phyloP scores from a whole-genome alignment of 1,140 invertebrate species.

The Papilio dardanus region DNA sequence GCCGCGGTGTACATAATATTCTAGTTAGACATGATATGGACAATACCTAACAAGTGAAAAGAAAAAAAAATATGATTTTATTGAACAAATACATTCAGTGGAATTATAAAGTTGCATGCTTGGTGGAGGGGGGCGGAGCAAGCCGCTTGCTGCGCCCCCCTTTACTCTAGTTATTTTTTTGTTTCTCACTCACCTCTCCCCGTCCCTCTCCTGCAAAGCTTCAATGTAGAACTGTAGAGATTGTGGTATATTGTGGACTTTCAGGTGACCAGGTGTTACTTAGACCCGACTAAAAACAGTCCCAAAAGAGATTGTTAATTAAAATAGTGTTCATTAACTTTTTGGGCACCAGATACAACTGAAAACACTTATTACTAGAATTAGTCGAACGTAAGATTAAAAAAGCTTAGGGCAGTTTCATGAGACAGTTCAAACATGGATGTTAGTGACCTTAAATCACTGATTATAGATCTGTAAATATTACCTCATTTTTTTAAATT shows the following conservation, averaged over 20 bases:
- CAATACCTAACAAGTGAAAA: slow-evolving; percentile 81
- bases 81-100: slow-evolving; percentile 79
- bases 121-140: slow-evolving; percentile 39
- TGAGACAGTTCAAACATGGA: neutral
- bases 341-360: neutral
- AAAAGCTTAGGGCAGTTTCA: neutral
- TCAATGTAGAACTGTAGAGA: slow-evolving; percentile 52
- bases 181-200: slow-evolving; percentile 43
- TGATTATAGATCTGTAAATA: too few species aligned
- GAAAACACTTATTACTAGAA: too few species aligned
- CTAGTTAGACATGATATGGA: slow-evolving; percentile 78
- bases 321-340: neutral
- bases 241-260: slow-evolving; percentile 46
- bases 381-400: too few species aligned
- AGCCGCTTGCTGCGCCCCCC: slow-evolving; percentile 42
- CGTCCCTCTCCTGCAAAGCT: slow-evolving; percentile 44
- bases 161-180: slow-evolving; percentile 57
- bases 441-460: neutral
- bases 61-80: slow-evolving; percentile 68
- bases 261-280: slow-evolving; percentile 38
- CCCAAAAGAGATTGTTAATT: neutral
- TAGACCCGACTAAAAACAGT: neutral
- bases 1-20: slow-evolving; percentile 70
- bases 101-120: slow-evolving; percentile 68
- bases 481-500: too few species aligned